These are phyloP conservation scores for Cosmia pyralina DNA, from an alignment of 2,888 invertebrate genomes.

Conservation along the genomic window DNA sequence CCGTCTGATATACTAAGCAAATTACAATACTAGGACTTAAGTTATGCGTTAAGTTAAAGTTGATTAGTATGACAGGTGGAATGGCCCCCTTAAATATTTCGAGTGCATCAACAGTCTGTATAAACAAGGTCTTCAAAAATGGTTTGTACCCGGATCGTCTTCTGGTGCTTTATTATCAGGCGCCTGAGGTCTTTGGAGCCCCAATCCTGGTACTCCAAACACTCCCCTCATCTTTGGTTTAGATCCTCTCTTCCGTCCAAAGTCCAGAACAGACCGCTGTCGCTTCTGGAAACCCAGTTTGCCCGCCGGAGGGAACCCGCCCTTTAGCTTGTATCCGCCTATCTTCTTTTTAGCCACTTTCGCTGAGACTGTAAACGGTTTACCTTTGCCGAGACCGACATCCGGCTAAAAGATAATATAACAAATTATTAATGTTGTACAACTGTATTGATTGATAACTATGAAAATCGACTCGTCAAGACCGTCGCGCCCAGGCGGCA, in stretches of 20 bases:
- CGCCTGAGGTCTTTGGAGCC: slow-evolving; percentile 92
- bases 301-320: slow-evolving; percentile 90
- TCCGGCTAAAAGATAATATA: slow-evolving; percentile 79
- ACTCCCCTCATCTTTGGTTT: slow-evolving; percentile 97
- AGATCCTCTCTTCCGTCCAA: slow-evolving; percentile 95
- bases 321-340: slow-evolving; percentile 92
- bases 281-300: slow-evolving; percentile 94
- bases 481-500: not conserved
- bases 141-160: slow-evolving; percentile 84
- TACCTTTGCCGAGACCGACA: slow-evolving; percentile 94
- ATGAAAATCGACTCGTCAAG: not conserved
- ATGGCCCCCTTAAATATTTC: not conserved
- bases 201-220: slow-evolving; percentile 95
- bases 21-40: not conserved
- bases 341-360: slow-evolving; percentile 95
- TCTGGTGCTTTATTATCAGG: slow-evolving; percentile 88
- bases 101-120: not conserved
- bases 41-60: not conserved
- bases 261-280: slow-evolving; percentile 92
- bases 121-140: not conserved
- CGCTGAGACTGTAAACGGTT: slow-evolving; percentile 93
- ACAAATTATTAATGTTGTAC: not conserved
- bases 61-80: not conserved
- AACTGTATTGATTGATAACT: not conserved
- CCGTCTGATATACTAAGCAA: not conserved